Base-by-base conservation (phyloP, 1,140 invertebrate genomes). In the Magallana angulata region DNA sequence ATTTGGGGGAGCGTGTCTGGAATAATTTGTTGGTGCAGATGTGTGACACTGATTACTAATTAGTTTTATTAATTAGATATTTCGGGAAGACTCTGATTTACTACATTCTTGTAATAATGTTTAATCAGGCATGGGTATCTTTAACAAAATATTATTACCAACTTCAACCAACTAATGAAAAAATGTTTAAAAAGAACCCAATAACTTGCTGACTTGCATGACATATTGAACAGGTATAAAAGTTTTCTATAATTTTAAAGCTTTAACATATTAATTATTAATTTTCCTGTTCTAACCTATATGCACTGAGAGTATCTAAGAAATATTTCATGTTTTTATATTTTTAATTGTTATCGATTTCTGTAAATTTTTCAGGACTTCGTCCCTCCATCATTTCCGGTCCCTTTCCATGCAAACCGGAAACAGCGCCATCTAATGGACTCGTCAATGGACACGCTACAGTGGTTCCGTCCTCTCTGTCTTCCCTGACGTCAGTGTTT, bases 371-470 rank as follows among this genome's bases (percentile, higher is more conserved):
- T 88, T 12, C 80, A 91, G 91, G 91, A 57, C 89, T 89, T 12
- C 80, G 90, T 9, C 91, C 91, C 9, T 91, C 91, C 9, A 88
- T 90, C 16, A 90, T 90, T 76, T 88, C 86, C 24, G 87, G 89
- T 16, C 89, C 89, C 30, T 90, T 90, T 84, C 89, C 87, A 24
- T 88, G 82, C 76, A 59, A 89, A 60, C n/a, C 85, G n/a, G 36
- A 36, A 60, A 58, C 57, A 7, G 48, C 56, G 0, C 57, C 57
- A 0, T 36, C 81, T 68, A 89, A 89, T 56, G 87, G 86, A 8
- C 60, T 82, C 12, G 64, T 59, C 18, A 87, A 90, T 60, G 89
- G 89, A 57, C 89, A 86, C 30, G 85, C 48, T 9, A 85, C 84
- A 59, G 48, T 64, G 48, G 18, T 24, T 24, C 81, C 85, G n/a